Evolutionary conservation across 2,797 vertebrate species (phyloP).

Genomic region (Cygnus olor): DNA sequence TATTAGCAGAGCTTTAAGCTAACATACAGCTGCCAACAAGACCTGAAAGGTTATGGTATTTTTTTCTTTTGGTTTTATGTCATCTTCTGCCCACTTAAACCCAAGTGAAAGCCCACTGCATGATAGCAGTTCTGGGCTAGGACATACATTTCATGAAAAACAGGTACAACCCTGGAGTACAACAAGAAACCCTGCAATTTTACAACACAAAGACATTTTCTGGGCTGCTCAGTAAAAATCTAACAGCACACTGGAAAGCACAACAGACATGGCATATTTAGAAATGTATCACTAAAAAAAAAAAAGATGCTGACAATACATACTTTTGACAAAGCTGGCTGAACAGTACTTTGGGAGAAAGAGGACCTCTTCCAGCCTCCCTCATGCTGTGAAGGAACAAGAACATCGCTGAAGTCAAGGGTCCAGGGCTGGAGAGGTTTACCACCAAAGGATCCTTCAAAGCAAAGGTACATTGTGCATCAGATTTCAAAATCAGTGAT

Average conservation of each 20-base stretch:
- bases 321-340: constrained; percentile 99
- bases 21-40: neutral
- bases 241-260: neutral
- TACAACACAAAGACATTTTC: neutral
- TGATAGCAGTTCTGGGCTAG: neutral
- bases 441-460: constrained; percentile 88
- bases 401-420: constrained; percentile 95
- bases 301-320: constrained; percentile 45
- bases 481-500: constrained; percentile 36
- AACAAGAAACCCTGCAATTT: neutral
- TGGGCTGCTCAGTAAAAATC: neutral
- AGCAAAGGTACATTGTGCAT: constrained; percentile 53
- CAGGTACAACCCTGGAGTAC: neutral
- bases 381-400: constrained; percentile 96
- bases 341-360: constrained; percentile 95
- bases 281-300: neutral
- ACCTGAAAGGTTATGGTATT: neutral
- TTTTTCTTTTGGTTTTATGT: neutral
- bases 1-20: neutral
- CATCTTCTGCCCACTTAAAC: neutral
- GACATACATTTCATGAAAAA: neutral
- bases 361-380: constrained; percentile 89
- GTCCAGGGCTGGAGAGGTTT: constrained; percentile 88
- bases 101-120: neutral
- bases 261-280: neutral